Evolutionary conservation across 2,888 invertebrate species (phyloP), one percentile per base, ranked within the genome.

Genomic region (Mimachlamys varia): DNA sequence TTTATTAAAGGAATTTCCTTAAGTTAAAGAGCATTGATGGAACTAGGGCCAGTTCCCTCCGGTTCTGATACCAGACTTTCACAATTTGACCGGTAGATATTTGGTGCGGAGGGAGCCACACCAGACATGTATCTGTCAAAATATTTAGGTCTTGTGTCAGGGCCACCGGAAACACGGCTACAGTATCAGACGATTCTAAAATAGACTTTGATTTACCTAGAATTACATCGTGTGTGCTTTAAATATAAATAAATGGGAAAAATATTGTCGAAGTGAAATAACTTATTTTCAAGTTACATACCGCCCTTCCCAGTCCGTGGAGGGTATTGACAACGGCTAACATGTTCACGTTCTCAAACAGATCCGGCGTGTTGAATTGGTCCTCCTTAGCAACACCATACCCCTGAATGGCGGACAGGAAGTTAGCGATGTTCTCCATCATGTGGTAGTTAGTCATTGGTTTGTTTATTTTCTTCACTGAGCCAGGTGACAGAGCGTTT

Each of bases 321-420:
- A 99, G 97, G 95, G 99, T 98, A 90, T 99, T 97, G n/a, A 99
- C 98, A 88, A 99, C 99, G 97, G 99, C 99, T 92, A 98, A 98
- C 97, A 99, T 98, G 97, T 99, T 99, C 95, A 99, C 98, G 96
- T 98, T 98, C 97, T 99, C 99, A 96, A 99, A 99, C 87, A 99
- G 97, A 97, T 99, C 99, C 88, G 99, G 99, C 0, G 99, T 99
- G 97, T 99, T 99, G 98, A 99, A 99, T 96, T 99, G 99, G 97
- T 99, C 99, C 96, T 99, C 98, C 96, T 99, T 98, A 27, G 98
- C 98, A 2, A 99, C 98, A 88, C 99, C 99, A 97, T 99, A 99
- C 93, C 98, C 98, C 96, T 98, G 98, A 91, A 98, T 98, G n/a
- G 98, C 98, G 94, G 98, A 98, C 93, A 99, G 97, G 97, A 99